Evolutionary conservation across 2,888 invertebrate species (phyloP).

Genomic region (Agapetus fuscipes): DNA sequence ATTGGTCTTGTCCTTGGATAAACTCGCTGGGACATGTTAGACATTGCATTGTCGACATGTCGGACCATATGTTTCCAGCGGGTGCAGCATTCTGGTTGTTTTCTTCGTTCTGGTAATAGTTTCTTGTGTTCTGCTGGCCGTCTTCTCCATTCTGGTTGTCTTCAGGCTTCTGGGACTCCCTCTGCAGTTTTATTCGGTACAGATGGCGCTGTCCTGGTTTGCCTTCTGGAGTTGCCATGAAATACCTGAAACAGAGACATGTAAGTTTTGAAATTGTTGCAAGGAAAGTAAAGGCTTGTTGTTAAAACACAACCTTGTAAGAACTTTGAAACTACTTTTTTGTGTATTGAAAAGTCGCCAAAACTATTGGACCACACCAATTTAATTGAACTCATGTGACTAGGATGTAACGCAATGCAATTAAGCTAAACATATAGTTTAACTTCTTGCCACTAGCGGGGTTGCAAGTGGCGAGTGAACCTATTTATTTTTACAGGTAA

Average conservation of each 20-base stretch:
- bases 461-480: too few species aligned
- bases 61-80: slow-evolving; percentile 11
- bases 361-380: too few species aligned
- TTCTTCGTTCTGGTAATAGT: neutral
- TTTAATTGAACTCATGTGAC: too few species aligned
- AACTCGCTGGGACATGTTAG: slow-evolving; percentile 43
- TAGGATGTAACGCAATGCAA: too few species aligned
- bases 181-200: slow-evolving; percentile 49
- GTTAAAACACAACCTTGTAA: too few species aligned
- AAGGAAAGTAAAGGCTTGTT: too few species aligned
- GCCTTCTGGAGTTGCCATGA: slow-evolving; percentile 68
- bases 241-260: slow-evolving; percentile 65
- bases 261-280: too few species aligned
- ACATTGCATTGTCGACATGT: slow-evolving; percentile 38
- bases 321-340: too few species aligned
- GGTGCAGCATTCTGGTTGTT: neutral
- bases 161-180: slow-evolving; percentile 3
- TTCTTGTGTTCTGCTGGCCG: neutral
- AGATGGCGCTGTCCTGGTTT: slow-evolving; percentile 74
- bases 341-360: too few species aligned
- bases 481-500: too few species aligned
- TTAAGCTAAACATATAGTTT: too few species aligned
- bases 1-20: slow-evolving; percentile 22
- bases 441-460: too few species aligned
- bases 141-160: neutral